Evolutionary conservation across 2,888 invertebrate species (phyloP), one percentile per base, ranked within the genome.

Genomic region (Dryocosmus kuriphilus): DNA sequence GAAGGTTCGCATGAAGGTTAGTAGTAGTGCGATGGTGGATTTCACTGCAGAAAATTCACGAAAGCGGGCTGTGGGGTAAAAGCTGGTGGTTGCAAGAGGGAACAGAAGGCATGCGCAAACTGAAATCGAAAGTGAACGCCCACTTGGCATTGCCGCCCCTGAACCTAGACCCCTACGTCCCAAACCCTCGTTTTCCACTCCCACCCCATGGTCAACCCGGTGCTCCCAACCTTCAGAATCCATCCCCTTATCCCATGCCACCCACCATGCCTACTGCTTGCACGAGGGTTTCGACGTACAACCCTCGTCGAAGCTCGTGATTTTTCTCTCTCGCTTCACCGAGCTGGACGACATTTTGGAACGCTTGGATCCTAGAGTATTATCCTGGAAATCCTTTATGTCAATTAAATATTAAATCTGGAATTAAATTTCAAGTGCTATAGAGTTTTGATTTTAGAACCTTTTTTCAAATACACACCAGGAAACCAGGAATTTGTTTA

Each of bases 91-190:
- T 24, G 55, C 55, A 9, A 19, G 46, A 46, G 51, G 41, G 24
- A 65, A 22, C 16, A 83, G 75, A 81, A 86, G 77, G 85, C 90
- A 89, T 89, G 90, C 90, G 90, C 90, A 87, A 82, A 82, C 85
- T 81, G 87, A 90, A 90, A 90, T 89, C 86, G 86, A 90, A 90
- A 90, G 90, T 90, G 87, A 89, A 88, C 90, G 90, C 90, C 90
- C 90, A 90, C 85, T 71, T 86, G 81, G 83, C 80, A 80, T 81
- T 83, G 82, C 81, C 84, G 84, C 87, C 88, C 86, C 88, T 86
- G 87, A 90, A 90, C 90, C 90, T 90, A 90, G 90, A 90, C 90
- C 90, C 90, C 89, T 51, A n/a, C n/a, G n/a, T 51, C n/a, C n/a
- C 57, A 9, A 88, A 89, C 89, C 88, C 89, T 86, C 88, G 85